Conservation (phyloP, 2,888 invertebrate genomes). For the Sminthurides aquaticus region DNA sequence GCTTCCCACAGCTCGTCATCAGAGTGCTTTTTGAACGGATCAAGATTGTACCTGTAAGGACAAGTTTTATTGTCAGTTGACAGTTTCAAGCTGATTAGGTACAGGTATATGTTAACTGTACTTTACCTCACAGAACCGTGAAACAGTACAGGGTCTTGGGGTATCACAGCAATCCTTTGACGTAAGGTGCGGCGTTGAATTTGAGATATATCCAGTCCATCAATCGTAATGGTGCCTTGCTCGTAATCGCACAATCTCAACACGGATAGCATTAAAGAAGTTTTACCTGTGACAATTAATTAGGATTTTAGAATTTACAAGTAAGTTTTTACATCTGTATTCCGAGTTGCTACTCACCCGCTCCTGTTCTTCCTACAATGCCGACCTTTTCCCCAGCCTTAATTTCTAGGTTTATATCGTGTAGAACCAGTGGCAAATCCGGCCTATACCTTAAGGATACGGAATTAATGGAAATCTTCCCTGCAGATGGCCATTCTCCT, state of each 20-base stretch:
- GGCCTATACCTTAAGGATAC: conserved; percentile 48
- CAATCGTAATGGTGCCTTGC: conserved; percentile 44
- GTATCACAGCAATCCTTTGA: conserved; percentile 45
- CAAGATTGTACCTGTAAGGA: conserved; percentile 45
- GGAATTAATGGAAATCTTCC: conserved; percentile 47
- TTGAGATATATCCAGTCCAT: conserved; percentile 43
- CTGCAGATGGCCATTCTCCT: conserved; percentile 47
- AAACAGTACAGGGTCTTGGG: conserved; percentile 46
- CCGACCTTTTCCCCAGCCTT: conserved; percentile 51
- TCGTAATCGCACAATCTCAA: conserved; percentile 44
- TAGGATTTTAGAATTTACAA: too few species aligned
- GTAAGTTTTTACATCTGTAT: too few species aligned
- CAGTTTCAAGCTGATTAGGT: neutral
- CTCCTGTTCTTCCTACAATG: conserved; percentile 54
- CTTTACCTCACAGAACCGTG: conserved; percentile 45
- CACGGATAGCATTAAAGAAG: conserved; percentile 44
- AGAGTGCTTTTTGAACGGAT: conserved; percentile 44
- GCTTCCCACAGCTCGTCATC: conserved; percentile 45
- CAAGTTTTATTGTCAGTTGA: neutral
- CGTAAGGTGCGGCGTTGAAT: conserved; percentile 43
- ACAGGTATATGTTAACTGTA: conserved; percentile 4
- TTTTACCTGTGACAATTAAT: conserved; percentile 43
- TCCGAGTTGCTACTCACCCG: conserved; percentile 50
- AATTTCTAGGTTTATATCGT: conserved; percentile 49
- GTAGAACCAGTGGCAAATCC: conserved; percentile 48